phyloP scores from a whole-genome alignment of 2,888 invertebrate species.

The Thecocarcelia acutangulata region DNA sequence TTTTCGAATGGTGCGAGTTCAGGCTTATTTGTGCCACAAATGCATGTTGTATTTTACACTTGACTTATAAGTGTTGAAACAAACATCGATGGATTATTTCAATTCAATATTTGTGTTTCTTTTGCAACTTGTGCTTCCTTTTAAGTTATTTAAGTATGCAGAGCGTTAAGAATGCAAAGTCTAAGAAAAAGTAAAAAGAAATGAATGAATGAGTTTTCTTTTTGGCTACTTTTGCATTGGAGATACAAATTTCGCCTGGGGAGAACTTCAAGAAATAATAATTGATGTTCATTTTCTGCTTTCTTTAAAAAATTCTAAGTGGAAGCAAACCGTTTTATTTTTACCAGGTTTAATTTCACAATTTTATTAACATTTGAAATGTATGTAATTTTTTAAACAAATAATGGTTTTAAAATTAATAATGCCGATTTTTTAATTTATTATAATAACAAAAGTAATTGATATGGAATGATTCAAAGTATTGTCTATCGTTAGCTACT shows the following conservation, averaged over 20 bases:
- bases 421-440: too few relatives aligned
- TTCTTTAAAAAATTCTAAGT: not conserved
- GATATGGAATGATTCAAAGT: too few relatives aligned
- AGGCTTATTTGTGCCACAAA: conserved; percentile 29
- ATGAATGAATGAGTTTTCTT: conserved; percentile 39
- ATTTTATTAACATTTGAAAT: too few relatives aligned
- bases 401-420: too few relatives aligned
- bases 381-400: too few relatives aligned
- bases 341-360: too few relatives aligned
- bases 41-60: conserved; percentile 62
- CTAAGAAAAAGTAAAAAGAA: conserved; percentile 13
- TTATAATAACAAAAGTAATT: too few relatives aligned
- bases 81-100: conserved; percentile 47
- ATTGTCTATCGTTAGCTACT: too few relatives aligned
- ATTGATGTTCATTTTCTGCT: conserved; percentile 1
- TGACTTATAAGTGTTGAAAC: conserved; percentile 63
- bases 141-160: conserved; percentile 47
- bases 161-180: conserved; percentile 34
- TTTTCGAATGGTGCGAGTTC: not conserved
- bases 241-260: conserved; percentile 46
- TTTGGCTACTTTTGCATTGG: conserved; percentile 48
- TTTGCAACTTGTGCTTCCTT: not conserved
- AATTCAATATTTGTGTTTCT: conserved; percentile 41
- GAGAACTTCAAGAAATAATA: conserved; percentile 1
- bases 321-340: not conserved